A percentile compares a stretch with the other conserved stretches of the same genome.
These are phyloP conservation scores for Melieria omissa DNA, from an alignment of 2,888 invertebrate species.

Conservation along the genomic window DNA sequence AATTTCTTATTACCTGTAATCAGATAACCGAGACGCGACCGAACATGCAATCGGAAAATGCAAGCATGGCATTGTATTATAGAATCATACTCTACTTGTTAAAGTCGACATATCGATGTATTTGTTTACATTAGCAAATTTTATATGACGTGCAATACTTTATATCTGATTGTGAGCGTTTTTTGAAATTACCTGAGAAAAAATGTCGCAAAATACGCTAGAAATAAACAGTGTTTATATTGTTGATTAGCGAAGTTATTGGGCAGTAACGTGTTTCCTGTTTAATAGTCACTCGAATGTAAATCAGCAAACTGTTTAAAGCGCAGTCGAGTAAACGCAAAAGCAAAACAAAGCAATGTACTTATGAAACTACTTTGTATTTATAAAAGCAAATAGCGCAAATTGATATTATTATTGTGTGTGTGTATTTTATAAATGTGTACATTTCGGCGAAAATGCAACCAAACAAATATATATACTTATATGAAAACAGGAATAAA, in stretches of 20 bases:
- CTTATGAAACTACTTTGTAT: slow-evolving; percentile 47
- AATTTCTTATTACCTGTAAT: too few relatives aligned
- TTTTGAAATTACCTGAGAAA: too few relatives aligned
- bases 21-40: too few relatives aligned
- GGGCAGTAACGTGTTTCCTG: too few relatives aligned
- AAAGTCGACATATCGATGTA: too few relatives aligned
- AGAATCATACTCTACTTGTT: too few relatives aligned
- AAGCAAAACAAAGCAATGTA: slow-evolving; percentile 42
- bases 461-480: slow-evolving; percentile 28
- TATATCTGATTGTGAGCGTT: neutral
- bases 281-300: neutral
- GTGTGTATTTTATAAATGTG: slow-evolving; percentile 44
- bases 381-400: slow-evolving; percentile 28
- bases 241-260: too few relatives aligned
- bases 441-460: slow-evolving; percentile 37
- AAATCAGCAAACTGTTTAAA: neutral
- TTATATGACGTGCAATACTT: neutral
- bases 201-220: too few relatives aligned
- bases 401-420: slow-evolving; percentile 25
- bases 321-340: slow-evolving; percentile 16
- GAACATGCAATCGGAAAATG: too few relatives aligned
- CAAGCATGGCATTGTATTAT: too few relatives aligned
- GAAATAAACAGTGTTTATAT: too few relatives aligned
- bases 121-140: too few relatives aligned
- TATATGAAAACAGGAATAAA: slow-evolving; percentile 1